A percentile compares a stretch with the other conserved stretches of the same genome.
These are phyloP conservation scores for Oriolus oriolus DNA, from an alignment of 2,113 vertebrate species.

Conservation along the genomic window DNA sequence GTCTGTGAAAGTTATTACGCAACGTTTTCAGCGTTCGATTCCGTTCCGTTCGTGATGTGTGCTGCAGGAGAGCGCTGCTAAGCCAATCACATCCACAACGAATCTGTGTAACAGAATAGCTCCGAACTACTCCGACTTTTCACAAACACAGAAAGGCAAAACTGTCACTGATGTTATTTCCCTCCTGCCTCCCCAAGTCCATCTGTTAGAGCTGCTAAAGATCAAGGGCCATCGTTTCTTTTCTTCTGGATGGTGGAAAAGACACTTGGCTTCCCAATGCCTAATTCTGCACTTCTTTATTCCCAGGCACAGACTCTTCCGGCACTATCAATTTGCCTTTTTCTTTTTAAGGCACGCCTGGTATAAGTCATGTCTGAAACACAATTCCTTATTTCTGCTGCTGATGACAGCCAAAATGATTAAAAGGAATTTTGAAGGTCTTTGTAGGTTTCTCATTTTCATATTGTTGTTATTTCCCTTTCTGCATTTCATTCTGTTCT, in stretches of 20 bases:
- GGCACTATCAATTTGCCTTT: constrained; percentile 1
- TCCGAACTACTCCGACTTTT: neutral
- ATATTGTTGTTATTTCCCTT: constrained; percentile 3
- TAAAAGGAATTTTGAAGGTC: neutral
- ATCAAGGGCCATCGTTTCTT: neutral
- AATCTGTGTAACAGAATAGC: constrained; percentile 18
- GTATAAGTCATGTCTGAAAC: constrained; percentile 24
- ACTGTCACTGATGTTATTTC: constrained; percentile 2
- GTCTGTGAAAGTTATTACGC: constrained; percentile 54
- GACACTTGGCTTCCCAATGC: neutral
- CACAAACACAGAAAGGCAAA: neutral
- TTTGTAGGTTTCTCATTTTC: constrained; percentile 13
- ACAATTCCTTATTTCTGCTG: constrained; percentile 5
- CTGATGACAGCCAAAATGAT: constrained; percentile 22
- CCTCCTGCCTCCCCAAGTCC: neutral
- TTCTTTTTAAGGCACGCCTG: constrained; percentile 18
- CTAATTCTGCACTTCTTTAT: neutral
- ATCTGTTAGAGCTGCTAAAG: constrained; percentile 39
- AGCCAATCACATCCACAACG: constrained; percentile 19
- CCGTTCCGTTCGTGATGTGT: constrained; percentile 24
- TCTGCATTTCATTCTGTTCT: neutral
- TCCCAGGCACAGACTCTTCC: neutral
- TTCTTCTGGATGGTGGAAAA: neutral
- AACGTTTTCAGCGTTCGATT: neutral
- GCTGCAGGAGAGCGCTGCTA: constrained; percentile 41